A percentile compares a stretch with the other conserved stretches of the same genome.
These are phyloP conservation scores for Oligia latruncula DNA, from an alignment of 2,888 invertebrate genomes.

Conservation along the genomic window DNA sequence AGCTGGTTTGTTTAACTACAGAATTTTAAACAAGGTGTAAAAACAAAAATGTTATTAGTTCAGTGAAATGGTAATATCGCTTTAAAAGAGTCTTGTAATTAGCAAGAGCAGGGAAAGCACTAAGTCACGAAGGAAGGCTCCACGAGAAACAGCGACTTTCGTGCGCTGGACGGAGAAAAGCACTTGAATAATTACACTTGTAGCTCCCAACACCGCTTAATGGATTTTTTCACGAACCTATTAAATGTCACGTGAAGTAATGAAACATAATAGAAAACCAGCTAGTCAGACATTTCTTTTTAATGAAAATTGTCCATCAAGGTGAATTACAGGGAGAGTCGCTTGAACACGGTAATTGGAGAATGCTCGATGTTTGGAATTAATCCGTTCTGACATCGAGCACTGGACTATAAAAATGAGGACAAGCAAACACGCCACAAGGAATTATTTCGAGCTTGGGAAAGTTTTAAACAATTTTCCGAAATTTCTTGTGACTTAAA, in stretches of 20 bases:
- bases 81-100: constrained; percentile 33
- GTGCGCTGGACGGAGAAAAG: constrained; percentile 49
- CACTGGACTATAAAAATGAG: constrained; percentile 10
- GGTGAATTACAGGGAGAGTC: constrained; percentile 6
- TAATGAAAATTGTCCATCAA: constrained; percentile 22
- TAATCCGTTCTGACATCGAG: constrained; percentile 17
- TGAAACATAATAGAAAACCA: constrained; percentile 25
- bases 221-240: constrained; percentile 47
- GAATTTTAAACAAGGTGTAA: constrained; percentile 23
- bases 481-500: not conserved
- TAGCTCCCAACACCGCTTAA: constrained; percentile 27
- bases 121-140: constrained; percentile 30
- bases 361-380: constrained; percentile 9
- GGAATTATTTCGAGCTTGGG: not conserved
- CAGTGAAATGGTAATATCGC: constrained; percentile 34
- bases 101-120: constrained; percentile 51
- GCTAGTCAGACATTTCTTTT: constrained; percentile 6
- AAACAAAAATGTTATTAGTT: constrained; percentile 15
- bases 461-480: not conserved
- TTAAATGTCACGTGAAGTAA: constrained; percentile 39
- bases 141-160: constrained; percentile 47
- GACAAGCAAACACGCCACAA: not conserved
- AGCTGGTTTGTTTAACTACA: constrained; percentile 25
- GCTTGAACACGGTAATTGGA: constrained; percentile 23
- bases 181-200: constrained; percentile 54